Conservation (phyloP, 2,888 invertebrate genomes). For the Ectemnius continuus region DNA sequence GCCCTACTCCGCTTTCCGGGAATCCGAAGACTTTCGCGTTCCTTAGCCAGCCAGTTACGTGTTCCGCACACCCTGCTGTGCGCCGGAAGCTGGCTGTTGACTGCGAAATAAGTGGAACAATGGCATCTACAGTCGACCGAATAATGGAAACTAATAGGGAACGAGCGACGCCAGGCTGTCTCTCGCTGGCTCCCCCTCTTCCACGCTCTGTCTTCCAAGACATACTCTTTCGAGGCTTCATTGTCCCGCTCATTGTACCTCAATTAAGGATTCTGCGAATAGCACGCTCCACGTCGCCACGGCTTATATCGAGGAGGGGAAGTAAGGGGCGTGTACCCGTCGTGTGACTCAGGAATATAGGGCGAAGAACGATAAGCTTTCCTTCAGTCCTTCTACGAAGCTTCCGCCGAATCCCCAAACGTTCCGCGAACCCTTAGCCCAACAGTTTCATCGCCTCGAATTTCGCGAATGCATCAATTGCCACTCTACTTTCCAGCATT, state of each 20-base stretch:
- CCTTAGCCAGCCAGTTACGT: slow-evolving; percentile 20
- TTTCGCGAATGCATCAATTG: slow-evolving; percentile 62
- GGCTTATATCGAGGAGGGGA: not conserved
- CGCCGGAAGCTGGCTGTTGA: slow-evolving; percentile 32
- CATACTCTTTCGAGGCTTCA: slow-evolving; percentile 33
- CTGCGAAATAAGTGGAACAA: slow-evolving; percentile 44
- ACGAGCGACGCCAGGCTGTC: slow-evolving; percentile 3
- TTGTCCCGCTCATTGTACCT: slow-evolving; percentile 43
- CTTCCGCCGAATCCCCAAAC: slow-evolving; percentile 13
- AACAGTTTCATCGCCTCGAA: slow-evolving; percentile 54
- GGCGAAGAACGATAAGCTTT: too few relatives aligned
- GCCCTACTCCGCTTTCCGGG: slow-evolving; percentile 53
- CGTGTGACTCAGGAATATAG: too few relatives aligned
- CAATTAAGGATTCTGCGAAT: slow-evolving; percentile 52
- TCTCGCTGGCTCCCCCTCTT: too few relatives aligned
- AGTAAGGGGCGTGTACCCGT: too few relatives aligned
- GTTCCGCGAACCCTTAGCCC: too few relatives aligned
- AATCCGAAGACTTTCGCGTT: slow-evolving; percentile 49
- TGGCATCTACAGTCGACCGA: slow-evolving; percentile 22
- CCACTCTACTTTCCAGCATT: slow-evolving; percentile 19
- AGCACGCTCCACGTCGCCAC: slow-evolving; percentile 15
- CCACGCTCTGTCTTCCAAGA: slow-evolving; percentile 11
- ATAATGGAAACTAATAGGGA: slow-evolving; percentile 47
- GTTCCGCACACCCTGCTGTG: slow-evolving; percentile 27
- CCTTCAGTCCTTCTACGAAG: too few relatives aligned